These are phyloP conservation scores for Drosophila pectinifera DNA, from an alignment of 1,140 invertebrate genomes.

Conservation along the genomic window DNA sequence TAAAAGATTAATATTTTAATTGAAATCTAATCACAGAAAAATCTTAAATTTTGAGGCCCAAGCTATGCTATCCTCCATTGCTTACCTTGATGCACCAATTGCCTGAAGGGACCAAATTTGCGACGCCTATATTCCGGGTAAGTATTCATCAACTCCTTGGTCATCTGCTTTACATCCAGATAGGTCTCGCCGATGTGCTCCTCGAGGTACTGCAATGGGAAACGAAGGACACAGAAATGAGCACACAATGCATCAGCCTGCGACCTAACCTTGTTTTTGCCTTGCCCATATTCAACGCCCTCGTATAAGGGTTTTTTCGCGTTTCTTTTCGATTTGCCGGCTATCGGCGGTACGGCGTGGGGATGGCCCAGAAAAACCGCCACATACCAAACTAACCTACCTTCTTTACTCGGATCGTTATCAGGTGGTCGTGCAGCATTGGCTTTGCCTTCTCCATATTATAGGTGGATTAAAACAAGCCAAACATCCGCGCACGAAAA, in stretches of 20 bases:
- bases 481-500: slow-evolving; percentile 45
- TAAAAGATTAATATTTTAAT: slow-evolving; percentile 34
- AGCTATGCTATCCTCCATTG: background rate
- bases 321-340: slow-evolving; percentile 20
- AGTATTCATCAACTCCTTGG: slow-evolving; percentile 89
- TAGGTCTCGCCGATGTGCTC: slow-evolving; percentile 90
- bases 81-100: slow-evolving; percentile 88
- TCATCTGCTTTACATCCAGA: slow-evolving; percentile 91
- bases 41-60: too few relatives aligned
- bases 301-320: slow-evolving; percentile 24
- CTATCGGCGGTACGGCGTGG: background rate
- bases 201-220: slow-evolving; percentile 87
- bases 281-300: slow-evolving; percentile 20
- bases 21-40: background rate
- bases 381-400: slow-evolving; percentile 31
- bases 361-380: background rate
- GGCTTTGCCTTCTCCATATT: slow-evolving; percentile 82
- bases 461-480: slow-evolving; percentile 29
- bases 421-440: slow-evolving; percentile 71
- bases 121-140: slow-evolving; percentile 90
- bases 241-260: slow-evolving; percentile 17
- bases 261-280: slow-evolving; percentile 71
- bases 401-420: slow-evolving; percentile 81
- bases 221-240: slow-evolving; percentile 15
- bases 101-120: slow-evolving; percentile 89